Percentiles rank a stretch among this genome's conserved stretches.
These are phyloP conservation scores for Hirudinaria manillensis DNA, from an alignment of 2,888 invertebrate genomes.

Conservation along the genomic window DNA sequence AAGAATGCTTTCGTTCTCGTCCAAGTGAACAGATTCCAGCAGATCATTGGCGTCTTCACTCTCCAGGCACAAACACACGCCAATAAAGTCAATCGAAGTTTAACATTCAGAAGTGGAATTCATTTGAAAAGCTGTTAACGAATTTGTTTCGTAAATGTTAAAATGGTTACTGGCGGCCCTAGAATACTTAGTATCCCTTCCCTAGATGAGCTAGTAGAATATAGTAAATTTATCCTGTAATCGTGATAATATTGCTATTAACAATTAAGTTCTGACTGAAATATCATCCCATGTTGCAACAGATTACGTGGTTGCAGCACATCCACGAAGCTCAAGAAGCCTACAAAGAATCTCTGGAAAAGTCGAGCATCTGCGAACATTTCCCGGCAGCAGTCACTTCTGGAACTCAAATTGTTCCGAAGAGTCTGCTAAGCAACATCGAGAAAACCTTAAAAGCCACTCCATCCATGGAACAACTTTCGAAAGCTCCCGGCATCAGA, in stretches of 20 bases:
- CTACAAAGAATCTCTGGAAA: slow-evolving; percentile 19
- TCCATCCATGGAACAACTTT: slow-evolving; percentile 28
- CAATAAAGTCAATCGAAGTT: slow-evolving; percentile 51
- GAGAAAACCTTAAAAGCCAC: background rate
- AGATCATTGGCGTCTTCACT: slow-evolving; percentile 57
- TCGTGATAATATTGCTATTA: too few relatives aligned
- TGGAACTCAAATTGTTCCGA: background rate
- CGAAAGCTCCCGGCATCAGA: slow-evolving; percentile 26
- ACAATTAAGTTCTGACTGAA: background rate
- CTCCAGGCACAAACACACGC: slow-evolving; percentile 55
- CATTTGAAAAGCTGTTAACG: too few relatives aligned
- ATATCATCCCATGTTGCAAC: too few relatives aligned
- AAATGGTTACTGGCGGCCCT: too few relatives aligned
- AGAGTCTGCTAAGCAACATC: slow-evolving; percentile 12
- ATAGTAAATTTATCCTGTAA: too few relatives aligned
- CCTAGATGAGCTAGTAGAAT: too few relatives aligned
- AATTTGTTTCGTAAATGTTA: too few relatives aligned
- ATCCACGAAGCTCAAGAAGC: slow-evolving; percentile 25
- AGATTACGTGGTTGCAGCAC: slow-evolving; percentile 25
- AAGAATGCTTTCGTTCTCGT: slow-evolving; percentile 57
- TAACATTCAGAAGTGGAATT: too few relatives aligned
- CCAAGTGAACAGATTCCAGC: slow-evolving; percentile 57
- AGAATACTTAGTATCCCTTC: too few relatives aligned
- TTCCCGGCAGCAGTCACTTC: background rate
- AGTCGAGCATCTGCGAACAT: background rate